These are phyloP conservation scores for Pantherophis alleghaniensis DNA, from an alignment of 2,797 vertebrate genomes.

Conservation along the genomic window DNA sequence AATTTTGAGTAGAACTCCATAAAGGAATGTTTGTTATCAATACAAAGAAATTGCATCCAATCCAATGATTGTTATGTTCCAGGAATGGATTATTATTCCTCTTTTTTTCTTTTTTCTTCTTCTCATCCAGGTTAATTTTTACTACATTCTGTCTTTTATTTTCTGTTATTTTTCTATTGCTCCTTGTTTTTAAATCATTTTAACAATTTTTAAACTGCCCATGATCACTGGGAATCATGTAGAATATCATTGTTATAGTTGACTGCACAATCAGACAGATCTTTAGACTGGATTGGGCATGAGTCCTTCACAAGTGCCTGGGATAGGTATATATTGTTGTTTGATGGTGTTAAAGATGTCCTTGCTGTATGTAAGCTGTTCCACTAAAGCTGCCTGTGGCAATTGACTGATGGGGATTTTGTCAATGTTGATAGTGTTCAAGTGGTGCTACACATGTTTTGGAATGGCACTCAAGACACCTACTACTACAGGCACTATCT, in stretches of 20 bases:
- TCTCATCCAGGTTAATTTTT: not conserved
- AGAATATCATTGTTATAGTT: not conserved
- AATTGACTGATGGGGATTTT: not conserved
- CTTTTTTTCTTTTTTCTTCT: not conserved
- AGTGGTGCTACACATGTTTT: not conserved
- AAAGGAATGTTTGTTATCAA: not conserved
- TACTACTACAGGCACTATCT: not conserved
- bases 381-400: not conserved
- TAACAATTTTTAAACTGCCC: not conserved
- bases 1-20: not conserved
- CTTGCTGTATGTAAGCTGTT: not conserved
- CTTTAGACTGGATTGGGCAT: not conserved
- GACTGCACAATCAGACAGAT: not conserved
- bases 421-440: not conserved
- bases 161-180: not conserved
- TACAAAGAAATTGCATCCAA: not conserved
- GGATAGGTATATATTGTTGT: not conserved
- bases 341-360: not conserved
- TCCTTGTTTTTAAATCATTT: not conserved
- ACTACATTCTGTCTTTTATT: not conserved
- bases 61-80: not conserved
- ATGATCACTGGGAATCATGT: not conserved
- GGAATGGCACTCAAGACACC: not conserved
- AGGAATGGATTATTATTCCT: not conserved
- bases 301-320: not conserved